Conservation (phyloP, 2,113 vertebrate genomes). For the Ginglymostoma cirratum region DNA sequence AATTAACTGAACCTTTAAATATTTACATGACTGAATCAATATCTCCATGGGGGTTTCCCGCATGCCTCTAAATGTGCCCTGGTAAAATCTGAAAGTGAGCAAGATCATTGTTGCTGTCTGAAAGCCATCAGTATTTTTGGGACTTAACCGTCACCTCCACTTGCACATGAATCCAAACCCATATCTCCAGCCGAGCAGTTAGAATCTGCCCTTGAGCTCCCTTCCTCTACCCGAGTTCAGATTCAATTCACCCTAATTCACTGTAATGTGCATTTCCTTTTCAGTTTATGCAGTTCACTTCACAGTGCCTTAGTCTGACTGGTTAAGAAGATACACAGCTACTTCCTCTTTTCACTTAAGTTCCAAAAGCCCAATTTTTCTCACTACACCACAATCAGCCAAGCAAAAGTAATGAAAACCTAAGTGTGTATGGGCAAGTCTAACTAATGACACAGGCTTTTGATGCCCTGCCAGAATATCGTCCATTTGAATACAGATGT, state of each 20-base stretch:
- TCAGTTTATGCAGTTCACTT: background rate
- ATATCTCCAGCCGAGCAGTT: background rate
- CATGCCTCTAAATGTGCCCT: too few species aligned
- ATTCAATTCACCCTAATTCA: background rate
- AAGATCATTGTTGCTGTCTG: background rate
- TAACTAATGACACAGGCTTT: background rate
- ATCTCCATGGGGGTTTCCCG: too few species aligned
- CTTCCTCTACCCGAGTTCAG: background rate
- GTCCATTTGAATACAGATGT: background rate
- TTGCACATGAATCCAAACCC: background rate
- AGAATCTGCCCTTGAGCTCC: background rate
- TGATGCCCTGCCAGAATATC: background rate
- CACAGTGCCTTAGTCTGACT: background rate
- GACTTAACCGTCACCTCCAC: background rate
- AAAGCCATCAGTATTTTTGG: background rate
- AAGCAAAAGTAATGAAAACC: background rate
- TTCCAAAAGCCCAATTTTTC: background rate
- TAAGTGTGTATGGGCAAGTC: background rate
- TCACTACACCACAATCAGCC: background rate
- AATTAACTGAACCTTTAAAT: too few species aligned
- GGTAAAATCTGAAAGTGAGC: too few species aligned
- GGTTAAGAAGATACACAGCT: background rate
- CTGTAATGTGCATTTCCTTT: background rate
- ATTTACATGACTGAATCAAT: too few species aligned
- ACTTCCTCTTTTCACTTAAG: background rate